Conservation (phyloP, 1,140 invertebrate genomes). For the Eupristina koningsbergeri region DNA sequence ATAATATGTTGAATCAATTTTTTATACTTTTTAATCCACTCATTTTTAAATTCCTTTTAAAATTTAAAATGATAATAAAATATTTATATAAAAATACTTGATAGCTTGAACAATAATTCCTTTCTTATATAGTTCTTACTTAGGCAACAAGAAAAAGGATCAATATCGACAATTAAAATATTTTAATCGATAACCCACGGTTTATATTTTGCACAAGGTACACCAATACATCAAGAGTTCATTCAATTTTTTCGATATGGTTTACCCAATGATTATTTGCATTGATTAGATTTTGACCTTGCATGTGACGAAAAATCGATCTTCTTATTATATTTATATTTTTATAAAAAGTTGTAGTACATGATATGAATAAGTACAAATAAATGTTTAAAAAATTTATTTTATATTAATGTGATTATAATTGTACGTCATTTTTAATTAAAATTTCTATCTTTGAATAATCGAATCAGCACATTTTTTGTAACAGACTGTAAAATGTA, state of each 20-base stretch:
- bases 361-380: neutral
- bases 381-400: neutral
- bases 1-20: no score
- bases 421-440: neutral
- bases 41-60: no score
- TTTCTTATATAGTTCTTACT: neutral
- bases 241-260: neutral
- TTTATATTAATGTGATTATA: neutral
- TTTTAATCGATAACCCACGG: constrained; percentile 13
- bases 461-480: neutral
- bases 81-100: neutral
- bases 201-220: no score
- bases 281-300: constrained; percentile 1
- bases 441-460: neutral
- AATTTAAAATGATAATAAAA: neutral
- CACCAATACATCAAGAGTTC: constrained; percentile 1
- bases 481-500: neutral
- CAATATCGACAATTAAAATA: constrained; percentile 21
- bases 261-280: neutral
- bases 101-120: neutral
- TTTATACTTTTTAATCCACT: no score
- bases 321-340: neutral
- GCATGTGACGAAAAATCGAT: neutral
- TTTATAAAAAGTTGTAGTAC: neutral
- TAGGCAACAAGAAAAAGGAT: neutral